Evolutionary conservation across 1,140 invertebrate species (phyloP).

Genomic region (Heterodera schachtii): DNA sequence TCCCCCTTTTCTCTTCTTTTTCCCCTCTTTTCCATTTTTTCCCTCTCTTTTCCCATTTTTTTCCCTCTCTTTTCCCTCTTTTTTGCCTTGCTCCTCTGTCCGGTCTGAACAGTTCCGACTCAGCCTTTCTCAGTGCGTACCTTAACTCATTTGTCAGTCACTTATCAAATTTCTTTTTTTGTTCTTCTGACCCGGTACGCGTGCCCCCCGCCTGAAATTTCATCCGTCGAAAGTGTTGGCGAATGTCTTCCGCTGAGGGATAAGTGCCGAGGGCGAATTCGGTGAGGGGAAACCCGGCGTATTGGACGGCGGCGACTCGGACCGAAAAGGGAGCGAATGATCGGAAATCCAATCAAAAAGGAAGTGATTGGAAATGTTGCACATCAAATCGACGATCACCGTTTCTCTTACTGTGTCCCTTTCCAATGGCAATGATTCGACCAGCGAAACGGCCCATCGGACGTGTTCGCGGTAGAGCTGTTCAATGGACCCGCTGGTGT

Average conservation of each 20-base stretch:
- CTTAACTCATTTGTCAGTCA: conserved; percentile 20
- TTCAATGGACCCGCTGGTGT: conserved; percentile 57
- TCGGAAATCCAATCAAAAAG: not conserved
- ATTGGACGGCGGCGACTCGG: conserved; percentile 59
- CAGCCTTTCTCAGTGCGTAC: conserved; percentile 59
- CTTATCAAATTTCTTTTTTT: not conserved
- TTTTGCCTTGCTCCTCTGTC: conserved; percentile 54
- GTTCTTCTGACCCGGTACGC: conserved; percentile 24
- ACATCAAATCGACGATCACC: too few relatives aligned
- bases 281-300: conserved; percentile 59
- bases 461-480: conserved; percentile 59
- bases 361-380: too few relatives aligned
- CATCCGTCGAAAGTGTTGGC: conserved; percentile 50
- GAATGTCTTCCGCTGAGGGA: conserved; percentile 52
- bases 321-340: conserved; percentile 35
- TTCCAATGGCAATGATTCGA: conserved; percentile 55
- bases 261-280: conserved; percentile 60
- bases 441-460: conserved; percentile 56
- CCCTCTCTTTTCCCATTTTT: too few relatives aligned
- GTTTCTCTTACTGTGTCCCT: conserved; percentile 47
- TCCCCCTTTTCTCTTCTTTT: too few relatives aligned
- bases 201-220: conserved; percentile 51
- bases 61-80: too few relatives aligned
- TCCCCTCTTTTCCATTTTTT: too few relatives aligned
- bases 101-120: conserved; percentile 52